These are phyloP conservation scores for Anabacerthia variegaticeps DNA, from an alignment of 2,797 vertebrate genomes.

Conservation along the genomic window DNA sequence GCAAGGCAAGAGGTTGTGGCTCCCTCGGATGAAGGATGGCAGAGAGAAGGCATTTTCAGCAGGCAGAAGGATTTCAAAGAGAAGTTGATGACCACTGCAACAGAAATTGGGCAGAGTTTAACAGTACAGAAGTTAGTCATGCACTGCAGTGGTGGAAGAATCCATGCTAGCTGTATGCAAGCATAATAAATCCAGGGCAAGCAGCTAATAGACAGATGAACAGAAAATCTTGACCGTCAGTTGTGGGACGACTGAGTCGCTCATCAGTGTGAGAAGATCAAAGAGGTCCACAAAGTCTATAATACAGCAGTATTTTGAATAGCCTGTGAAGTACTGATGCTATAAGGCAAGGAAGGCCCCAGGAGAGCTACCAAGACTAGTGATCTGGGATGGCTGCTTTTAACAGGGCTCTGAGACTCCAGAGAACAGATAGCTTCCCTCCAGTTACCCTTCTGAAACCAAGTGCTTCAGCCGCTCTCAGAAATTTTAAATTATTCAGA, in stretches of 20 bases:
- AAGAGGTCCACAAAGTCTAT: background rate
- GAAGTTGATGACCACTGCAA: background rate
- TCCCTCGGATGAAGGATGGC: background rate
- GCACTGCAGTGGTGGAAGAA: background rate
- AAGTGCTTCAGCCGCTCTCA: background rate
- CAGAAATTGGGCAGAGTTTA: background rate
- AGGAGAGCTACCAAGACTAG: background rate
- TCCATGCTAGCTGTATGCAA: background rate
- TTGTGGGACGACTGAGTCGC: background rate
- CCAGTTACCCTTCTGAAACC: background rate
- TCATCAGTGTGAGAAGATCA: background rate
- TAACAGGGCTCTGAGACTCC: background rate
- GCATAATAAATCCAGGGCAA: background rate
- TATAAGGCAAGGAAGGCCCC: background rate
- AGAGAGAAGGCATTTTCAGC: background rate
- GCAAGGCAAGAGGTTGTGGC: accelerated
- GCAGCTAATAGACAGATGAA: background rate
- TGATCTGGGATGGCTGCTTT: background rate
- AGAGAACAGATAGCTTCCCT: background rate
- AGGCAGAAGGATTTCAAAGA: background rate
- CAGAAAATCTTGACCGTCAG: background rate
- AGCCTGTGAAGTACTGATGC: background rate
- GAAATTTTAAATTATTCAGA: background rate
- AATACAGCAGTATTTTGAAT: background rate
- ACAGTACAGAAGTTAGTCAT: background rate